Conservation (phyloP, 2,888 invertebrate genomes). For the Arctia plantaginis region DNA sequence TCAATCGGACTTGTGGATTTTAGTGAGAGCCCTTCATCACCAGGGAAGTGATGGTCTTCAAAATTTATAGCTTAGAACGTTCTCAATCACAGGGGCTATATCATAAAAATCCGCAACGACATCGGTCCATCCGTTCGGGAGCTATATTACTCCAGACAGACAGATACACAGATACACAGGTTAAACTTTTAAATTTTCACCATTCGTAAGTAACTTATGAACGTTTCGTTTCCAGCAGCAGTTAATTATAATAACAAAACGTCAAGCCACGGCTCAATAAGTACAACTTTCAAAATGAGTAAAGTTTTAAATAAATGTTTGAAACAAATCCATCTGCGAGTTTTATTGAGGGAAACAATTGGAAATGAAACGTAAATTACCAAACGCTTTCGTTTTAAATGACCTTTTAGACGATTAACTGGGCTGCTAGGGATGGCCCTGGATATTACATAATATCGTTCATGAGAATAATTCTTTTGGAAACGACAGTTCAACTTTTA, state of each 20-base stretch:
- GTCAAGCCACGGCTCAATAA: conserved; percentile 5
- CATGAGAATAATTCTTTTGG: conserved; percentile 11
- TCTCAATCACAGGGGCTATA: no score
- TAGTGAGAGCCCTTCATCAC: no score
- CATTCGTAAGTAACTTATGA: background rate
- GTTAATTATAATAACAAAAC: conserved; percentile 32
- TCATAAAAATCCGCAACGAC: no score
- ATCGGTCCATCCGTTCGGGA: no score
- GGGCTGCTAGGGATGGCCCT: conserved; percentile 28
- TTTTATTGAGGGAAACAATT: conserved; percentile 55
- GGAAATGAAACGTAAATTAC: conserved; percentile 57
- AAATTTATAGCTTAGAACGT: no score
- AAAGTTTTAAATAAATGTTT: conserved; percentile 36
- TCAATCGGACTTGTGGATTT: no score
- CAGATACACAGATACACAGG: no score
- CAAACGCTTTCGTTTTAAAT: conserved; percentile 51
- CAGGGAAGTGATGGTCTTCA: no score
- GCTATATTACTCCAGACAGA: no score
- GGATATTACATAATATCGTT: conserved; percentile 9
- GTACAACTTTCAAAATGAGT: conserved; percentile 27
- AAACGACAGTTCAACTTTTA: conserved; percentile 7
- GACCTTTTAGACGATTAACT: conserved; percentile 56
- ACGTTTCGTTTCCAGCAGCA: conserved; percentile 2
- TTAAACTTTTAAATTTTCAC: background rate
- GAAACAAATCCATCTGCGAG: conserved; percentile 46